Base-by-base conservation (phyloP, 37 sponge, comb jelly and placozoan genomes). In the Cliona cf. orientalis region DNA sequence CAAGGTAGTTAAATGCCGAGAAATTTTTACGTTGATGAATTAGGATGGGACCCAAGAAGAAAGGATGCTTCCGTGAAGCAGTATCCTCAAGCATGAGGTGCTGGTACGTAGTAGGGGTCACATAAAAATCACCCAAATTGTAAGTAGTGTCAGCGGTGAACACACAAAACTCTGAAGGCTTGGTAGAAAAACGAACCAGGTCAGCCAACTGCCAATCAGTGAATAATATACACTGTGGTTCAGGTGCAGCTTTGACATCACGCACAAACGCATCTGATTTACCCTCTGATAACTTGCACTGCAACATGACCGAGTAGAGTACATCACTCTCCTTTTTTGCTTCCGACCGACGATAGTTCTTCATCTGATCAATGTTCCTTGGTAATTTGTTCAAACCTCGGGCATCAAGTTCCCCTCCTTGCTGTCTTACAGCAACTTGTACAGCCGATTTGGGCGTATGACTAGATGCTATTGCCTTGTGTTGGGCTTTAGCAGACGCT, bases 211-310 rank as follows among this genome's bases (percentile, higher is more conserved):
- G 86, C 78, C 78, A 77, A 26, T 85, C 86, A 58, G 11, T 67
- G 29, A 58, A 76, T 39, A 85, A 25, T 29, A 85, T 72, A 69
- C 39, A 69, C 64, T 59, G 60, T 4, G 78, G 86, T 31, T 85
- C 78, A 41, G 86, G 86, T 29, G 86, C 86, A 65, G 78, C 86
- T 42, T 77, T 77, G 1, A 84, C 84, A 66, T 84, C 84, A 7
- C 42, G 76, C 11, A 75, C 76, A 66, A 84, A 84, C 2, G 42
- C 58, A 3, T 84, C 76, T 21, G 31, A 14, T 28, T 63, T 74
- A 0, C 84, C 84, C 49, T 84, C 60, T 5, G 76, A 43, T 11
- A 77, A 56, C 36, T 85, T 85, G 57, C 86, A 85, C 53, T 76
- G 63, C 4, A 85, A 46, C 77, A 85, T 85, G 17, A 85, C 37